phyloP scores from a whole-genome alignment of 2,113 vertebrate species.

The Caranx ignobilis region DNA sequence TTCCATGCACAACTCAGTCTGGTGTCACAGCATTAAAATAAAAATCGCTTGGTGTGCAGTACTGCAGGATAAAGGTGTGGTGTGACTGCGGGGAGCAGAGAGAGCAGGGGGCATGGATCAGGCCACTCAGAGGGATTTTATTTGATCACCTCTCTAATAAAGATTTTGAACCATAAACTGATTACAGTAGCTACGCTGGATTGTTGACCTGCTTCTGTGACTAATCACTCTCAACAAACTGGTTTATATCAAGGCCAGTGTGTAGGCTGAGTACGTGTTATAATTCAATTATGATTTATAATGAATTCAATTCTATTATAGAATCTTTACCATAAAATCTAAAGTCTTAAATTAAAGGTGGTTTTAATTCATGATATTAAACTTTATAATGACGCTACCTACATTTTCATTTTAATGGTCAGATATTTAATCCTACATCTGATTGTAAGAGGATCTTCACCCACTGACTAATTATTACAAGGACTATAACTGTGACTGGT shows the following conservation, averaged over 20 bases:
- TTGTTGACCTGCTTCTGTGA: background rate
- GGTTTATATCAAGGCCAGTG: background rate
- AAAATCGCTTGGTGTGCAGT: constrained; percentile 26
- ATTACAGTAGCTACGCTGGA: constrained; percentile 18
- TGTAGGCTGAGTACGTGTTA: constrained; percentile 2
- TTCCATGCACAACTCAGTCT: constrained; percentile 16
- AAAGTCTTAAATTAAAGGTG: background rate
- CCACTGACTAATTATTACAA: constrained; percentile 52
- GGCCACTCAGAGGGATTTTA: constrained; percentile 24
- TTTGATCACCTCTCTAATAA: constrained; percentile 38
- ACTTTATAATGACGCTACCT: background rate
- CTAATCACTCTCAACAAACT: constrained; percentile 37
- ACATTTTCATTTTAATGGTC: constrained; percentile 9
- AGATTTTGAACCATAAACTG: constrained; percentile 43
- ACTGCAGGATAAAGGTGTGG: constrained; percentile 27
- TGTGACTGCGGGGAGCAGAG: constrained; percentile 29
- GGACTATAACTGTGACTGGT: constrained; percentile 41
- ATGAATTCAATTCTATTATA: background rate
- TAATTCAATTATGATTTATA: background rate
- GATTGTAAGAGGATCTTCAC: constrained; percentile 20
- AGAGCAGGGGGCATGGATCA: constrained; percentile 2
- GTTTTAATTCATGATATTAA: background rate
- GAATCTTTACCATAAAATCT: background rate
- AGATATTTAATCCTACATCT: constrained; percentile 6
- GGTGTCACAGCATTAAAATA: constrained; percentile 32